Conservation (phyloP, 2,113 vertebrate genomes). For the Salvelinus alpinus region DNA sequence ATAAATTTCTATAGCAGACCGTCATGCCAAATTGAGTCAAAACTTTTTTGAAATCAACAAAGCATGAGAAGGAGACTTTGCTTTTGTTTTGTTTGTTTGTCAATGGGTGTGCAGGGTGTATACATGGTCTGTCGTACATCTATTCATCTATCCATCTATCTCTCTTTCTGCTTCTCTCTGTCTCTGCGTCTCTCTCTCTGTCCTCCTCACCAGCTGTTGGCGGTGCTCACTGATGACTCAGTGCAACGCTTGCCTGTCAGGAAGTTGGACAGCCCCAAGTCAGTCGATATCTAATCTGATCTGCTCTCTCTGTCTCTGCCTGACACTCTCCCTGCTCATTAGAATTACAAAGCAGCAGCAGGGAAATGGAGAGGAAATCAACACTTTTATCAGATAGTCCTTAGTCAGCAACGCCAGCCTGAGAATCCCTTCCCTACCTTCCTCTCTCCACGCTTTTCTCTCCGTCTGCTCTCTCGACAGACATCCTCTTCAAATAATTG, state of each 20-base stretch:
- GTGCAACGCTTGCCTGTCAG: conserved; percentile 25
- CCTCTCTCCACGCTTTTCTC: conserved; percentile 1
- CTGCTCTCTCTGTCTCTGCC: conserved; percentile 17
- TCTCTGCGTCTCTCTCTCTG: conserved; percentile 11
- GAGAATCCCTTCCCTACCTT: conserved; percentile 17
- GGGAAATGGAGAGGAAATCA: conserved; percentile 58
- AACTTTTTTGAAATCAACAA: too few relatives aligned
- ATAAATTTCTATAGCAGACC: too few relatives aligned
- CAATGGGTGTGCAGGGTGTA: too few relatives aligned
- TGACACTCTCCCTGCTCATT: conserved; percentile 41
- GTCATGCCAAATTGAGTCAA: too few relatives aligned
- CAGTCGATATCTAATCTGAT: conserved; percentile 63
- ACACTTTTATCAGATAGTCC: conserved; percentile 46
- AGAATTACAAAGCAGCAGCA: conserved; percentile 58
- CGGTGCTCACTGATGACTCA: conserved; percentile 42
- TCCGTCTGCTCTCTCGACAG: not conserved
- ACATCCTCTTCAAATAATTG: not conserved
- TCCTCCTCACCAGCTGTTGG: conserved; percentile 18
- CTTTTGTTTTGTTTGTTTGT: too few relatives aligned
- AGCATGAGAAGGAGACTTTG: too few relatives aligned
- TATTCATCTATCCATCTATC: conserved; percentile 6
- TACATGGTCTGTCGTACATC: too few relatives aligned
- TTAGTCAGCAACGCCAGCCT: conserved; percentile 45
- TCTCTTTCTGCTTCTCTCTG: conserved; percentile 5
- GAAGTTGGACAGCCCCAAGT: conserved; percentile 42